A percentile compares a stretch with the other conserved stretches of the same genome.
Conservation (phyloP, 2,113 vertebrate genomes). For the Sceloporus undulatus region DNA sequence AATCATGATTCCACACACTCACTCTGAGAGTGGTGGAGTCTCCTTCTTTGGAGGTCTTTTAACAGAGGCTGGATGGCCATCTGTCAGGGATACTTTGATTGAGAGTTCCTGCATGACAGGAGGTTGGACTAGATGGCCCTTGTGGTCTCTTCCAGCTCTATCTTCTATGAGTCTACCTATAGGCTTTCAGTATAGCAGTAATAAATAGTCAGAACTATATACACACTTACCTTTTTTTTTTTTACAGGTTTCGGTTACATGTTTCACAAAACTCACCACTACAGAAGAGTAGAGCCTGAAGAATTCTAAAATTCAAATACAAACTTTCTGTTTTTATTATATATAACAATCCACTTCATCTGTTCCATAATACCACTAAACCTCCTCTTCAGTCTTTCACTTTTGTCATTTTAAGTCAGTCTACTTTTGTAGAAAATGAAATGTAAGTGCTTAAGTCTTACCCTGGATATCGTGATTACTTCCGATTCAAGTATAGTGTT, state of each 20-base stretch:
- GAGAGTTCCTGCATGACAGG: too few species aligned
- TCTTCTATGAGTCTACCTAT: too few species aligned
- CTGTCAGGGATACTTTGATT: too few species aligned
- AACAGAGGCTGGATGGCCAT: too few species aligned
- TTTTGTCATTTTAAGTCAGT: not conserved
- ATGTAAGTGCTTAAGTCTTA: too few species aligned
- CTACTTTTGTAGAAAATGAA: not conserved
- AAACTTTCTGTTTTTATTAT: not conserved
- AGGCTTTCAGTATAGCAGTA: too few species aligned
- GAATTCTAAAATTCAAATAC: not conserved
- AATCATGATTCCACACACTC: not conserved
- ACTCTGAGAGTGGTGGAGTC: too few species aligned
- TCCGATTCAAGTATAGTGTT: not conserved
- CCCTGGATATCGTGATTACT: not conserved
- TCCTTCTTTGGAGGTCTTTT: too few species aligned
- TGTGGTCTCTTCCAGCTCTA: too few species aligned
- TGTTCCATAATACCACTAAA: not conserved
- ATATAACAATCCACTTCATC: not conserved
- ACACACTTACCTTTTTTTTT: too few species aligned
- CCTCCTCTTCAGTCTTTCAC: not conserved
- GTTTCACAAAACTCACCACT: not conserved
- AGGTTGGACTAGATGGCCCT: too few species aligned
- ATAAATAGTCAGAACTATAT: too few species aligned
- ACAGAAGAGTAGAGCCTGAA: not conserved
- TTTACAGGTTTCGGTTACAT: not conserved